Base-by-base conservation (phyloP, 2,797 vertebrate species). In the Rachycentron canadum region DNA sequence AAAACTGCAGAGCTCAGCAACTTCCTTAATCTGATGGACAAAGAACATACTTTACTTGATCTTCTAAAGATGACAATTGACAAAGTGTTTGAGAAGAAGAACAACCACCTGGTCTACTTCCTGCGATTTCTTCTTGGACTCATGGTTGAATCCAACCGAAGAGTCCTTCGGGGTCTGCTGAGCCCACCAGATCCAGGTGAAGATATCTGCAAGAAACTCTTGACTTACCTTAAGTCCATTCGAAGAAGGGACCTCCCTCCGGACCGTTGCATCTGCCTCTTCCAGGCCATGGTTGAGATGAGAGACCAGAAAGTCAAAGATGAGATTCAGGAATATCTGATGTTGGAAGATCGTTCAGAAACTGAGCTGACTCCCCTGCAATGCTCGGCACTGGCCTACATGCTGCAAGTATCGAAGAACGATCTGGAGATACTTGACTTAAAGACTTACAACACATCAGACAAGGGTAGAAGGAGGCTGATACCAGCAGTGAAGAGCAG, bases 201-300 rank as follows among this genome's bases (percentile, higher is more conserved):
- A 58, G 79, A 85, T 5, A 75, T 34, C 0, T 23, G 77, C 0
- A 90, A 70, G 69, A 92, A 90, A 58, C 73, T 89, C 0, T 41
- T 89, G 69, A 89, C 59, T n/a, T 41, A 87, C 43, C 52, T 92
- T 0, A 88, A 73, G 23, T 64, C 79, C 60, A 25, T 89, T 16
- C 13, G 69, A 23, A 81, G 84, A 13, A 91, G 85, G 72, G n/a
- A 0, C 1, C 1, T 90, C 5, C 73, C 83, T 56, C 91, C 90
- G 17, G 78, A 90, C 17, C 25, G 16, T 0, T 67, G 73, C 34
- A 77, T 90, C 60, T 77, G 11, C 50, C 64, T 91, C 7, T 86
- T 91, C 63, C 84, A 81, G 68, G 21, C 25, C 26, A 85, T 92
- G 90, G 81, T 89, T 0, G 85, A 91, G 64, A 92, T 92, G 90